phyloP scores from a whole-genome alignment of 1,140 invertebrate genomes.

The Solenopsis invicta region DNA sequence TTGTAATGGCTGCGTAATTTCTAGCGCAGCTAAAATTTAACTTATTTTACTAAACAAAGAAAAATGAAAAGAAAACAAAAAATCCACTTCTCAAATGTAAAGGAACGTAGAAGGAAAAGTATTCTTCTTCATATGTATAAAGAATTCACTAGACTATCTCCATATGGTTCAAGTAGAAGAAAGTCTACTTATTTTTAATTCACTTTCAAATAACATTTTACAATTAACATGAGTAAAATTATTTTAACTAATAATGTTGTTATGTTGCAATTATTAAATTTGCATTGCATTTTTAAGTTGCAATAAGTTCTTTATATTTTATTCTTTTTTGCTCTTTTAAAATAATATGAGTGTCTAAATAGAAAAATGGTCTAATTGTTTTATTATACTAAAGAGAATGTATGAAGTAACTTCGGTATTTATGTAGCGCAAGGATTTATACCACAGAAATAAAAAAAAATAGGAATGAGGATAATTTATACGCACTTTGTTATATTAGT shows the following conservation, averaged over 20 bases:
- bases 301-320: no score
- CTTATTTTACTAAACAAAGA: not conserved
- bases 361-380: no score
- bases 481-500: no score
- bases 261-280: no score
- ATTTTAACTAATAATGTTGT: not conserved
- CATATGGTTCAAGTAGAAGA: not conserved
- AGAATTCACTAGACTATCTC: not conserved
- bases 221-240: not conserved
- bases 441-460: no score
- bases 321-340: no score
- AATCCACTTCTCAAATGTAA: not conserved
- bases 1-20: constrained; percentile 36
- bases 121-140: not conserved
- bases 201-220: not conserved
- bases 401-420: no score
- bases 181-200: not conserved
- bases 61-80: constrained; percentile 5
- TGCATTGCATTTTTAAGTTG: no score
- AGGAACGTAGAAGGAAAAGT: not conserved
- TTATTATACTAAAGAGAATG: no score
- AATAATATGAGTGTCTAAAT: no score
- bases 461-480: no score
- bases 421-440: no score
- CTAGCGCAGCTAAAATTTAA: constrained; percentile 15